These are phyloP conservation scores for Rhincodon typus DNA, from an alignment of 2,797 vertebrate species.

Conservation along the genomic window DNA sequence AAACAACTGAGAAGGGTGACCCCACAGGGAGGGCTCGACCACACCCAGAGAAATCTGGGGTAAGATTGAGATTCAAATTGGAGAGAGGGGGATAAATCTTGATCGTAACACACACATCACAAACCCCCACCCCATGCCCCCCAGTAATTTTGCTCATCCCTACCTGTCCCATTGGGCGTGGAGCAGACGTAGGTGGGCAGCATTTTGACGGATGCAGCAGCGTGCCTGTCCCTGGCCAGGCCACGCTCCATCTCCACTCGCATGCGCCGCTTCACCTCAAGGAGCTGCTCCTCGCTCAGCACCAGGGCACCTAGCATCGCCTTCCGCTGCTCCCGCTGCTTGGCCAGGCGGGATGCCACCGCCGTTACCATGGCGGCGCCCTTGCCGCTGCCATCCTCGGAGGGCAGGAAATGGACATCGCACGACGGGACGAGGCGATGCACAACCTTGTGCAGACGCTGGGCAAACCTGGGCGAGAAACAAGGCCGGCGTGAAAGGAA, in stretches of 20 bases:
- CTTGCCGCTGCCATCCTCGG: conserved; percentile 86
- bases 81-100: too few relatives aligned
- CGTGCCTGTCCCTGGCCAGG: conserved; percentile 65
- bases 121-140: too few relatives aligned
- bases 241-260: conserved; percentile 69
- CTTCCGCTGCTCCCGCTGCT: conserved; percentile 75
- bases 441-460: conserved; percentile 81
- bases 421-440: conserved; percentile 80
- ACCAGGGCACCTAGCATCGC: conserved; percentile 66
- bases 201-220: conserved; percentile 75
- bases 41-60: too few relatives aligned
- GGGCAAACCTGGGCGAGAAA: conserved; percentile 66
- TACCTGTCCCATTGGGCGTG: conserved; percentile 89
- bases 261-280: conserved; percentile 80
- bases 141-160: too few relatives aligned
- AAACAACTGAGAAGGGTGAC: too few relatives aligned
- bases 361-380: conserved; percentile 96
- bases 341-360: conserved; percentile 77
- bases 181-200: conserved; percentile 83
- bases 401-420: conserved; percentile 80
- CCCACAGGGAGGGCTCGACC: too few relatives aligned
- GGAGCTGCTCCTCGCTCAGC: conserved; percentile 71
- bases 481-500: too few relatives aligned
- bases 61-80: too few relatives aligned
- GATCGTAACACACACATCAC: too few relatives aligned